Evolutionary conservation across 2,113 vertebrate genomes (phyloP).

Genomic region (Coturnix japonica): DNA sequence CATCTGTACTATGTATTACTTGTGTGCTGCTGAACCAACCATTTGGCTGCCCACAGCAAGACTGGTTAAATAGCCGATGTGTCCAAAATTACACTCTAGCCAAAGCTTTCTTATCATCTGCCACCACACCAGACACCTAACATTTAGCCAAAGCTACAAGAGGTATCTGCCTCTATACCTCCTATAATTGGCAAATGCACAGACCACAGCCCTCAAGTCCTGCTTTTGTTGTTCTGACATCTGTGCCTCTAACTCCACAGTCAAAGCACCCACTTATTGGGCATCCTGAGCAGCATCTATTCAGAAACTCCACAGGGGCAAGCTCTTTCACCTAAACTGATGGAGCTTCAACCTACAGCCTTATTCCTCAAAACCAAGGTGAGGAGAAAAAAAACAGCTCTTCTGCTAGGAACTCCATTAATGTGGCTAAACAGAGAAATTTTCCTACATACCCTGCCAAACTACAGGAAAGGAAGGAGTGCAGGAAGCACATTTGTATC

Average conservation of each 20-base stretch:
- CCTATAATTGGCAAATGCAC: neutral
- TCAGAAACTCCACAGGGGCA: neutral
- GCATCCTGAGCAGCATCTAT: neutral
- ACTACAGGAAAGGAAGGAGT: neutral
- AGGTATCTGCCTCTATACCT: neutral
- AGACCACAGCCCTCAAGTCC: neutral
- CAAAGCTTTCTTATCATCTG: neutral
- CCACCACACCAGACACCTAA: neutral
- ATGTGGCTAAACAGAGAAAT: neutral
- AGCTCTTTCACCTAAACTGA: neutral
- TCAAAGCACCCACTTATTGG: neutral
- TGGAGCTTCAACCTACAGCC: neutral
- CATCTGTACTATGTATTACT: neutral
- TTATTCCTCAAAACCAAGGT: neutral
- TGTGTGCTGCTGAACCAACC: neutral
- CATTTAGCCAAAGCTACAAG: neutral
- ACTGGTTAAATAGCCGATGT: neutral
- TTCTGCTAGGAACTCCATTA: neutral
- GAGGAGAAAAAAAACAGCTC: neutral
- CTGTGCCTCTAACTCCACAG: neutral
- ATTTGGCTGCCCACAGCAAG: rapidly evolving
- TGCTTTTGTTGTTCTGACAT: neutral
- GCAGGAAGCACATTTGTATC: neutral
- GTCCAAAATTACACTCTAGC: too few species aligned
- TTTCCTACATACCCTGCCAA: neutral